phyloP scores from a whole-genome alignment of 2,888 invertebrate genomes.

The Thymelicus sylvestris region DNA sequence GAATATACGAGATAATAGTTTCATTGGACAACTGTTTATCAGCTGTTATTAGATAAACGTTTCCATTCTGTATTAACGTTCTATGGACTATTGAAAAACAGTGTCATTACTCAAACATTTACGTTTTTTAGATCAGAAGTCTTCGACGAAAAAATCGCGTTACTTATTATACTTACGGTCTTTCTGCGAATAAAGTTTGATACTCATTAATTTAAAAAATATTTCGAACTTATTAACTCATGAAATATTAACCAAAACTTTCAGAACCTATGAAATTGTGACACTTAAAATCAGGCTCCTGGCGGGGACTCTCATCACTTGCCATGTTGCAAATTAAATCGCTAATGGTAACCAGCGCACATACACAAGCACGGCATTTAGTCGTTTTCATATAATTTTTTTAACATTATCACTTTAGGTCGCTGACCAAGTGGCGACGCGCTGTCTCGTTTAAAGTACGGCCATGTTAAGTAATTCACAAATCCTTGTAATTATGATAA shows the following conservation, averaged over 20 bases:
- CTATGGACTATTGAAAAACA: no score
- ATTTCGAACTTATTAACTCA: conserved; percentile 1
- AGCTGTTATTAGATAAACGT: no score
- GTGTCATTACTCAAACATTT: no score
- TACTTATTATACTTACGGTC: neutral
- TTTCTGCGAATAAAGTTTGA: neutral
- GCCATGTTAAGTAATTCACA: conserved; percentile 40
- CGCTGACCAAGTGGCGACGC: conserved; percentile 53
- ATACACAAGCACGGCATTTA: conserved; percentile 32
- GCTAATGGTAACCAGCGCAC: conserved; percentile 22
- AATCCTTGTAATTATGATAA: conserved; percentile 29
- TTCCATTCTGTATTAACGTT: no score
- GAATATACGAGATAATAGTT: no score
- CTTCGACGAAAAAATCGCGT: no score
- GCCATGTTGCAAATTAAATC: conserved; percentile 10
- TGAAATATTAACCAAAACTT: neutral
- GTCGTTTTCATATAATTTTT: conserved; percentile 36
- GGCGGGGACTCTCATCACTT: neutral
- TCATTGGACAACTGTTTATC: no score
- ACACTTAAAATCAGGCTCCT: neutral
- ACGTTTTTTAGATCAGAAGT: no score
- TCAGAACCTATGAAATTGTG: no score
- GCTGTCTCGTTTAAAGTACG: conserved; percentile 54
- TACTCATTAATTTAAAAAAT: neutral
- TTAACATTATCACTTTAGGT: conserved; percentile 46